Evolutionary conservation across 2,113 vertebrate genomes (phyloP).

Genomic region (Ammodytes dubius): DNA sequence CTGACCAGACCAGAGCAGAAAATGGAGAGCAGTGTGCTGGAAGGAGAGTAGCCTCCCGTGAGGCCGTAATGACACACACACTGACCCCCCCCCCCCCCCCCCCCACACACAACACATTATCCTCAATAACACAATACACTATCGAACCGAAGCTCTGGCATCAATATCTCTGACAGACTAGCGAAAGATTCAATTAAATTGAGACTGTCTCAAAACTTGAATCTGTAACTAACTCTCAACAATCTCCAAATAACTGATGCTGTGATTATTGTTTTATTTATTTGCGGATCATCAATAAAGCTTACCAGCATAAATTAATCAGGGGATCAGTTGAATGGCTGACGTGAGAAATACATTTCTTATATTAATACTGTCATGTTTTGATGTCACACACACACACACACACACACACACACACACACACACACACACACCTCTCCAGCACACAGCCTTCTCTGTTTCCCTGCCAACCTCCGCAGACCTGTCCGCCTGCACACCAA

Average conservation of each 20-base stretch:
- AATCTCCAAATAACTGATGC: not conserved
- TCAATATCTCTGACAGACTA: not conserved
- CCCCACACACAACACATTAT: constrained; percentile 10
- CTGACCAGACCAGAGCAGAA: constrained; percentile 63
- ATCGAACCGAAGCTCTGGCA: not conserved
- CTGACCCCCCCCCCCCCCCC: not conserved
- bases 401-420: not conserved
- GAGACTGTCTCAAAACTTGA: not conserved
- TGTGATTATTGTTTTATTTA: not conserved
- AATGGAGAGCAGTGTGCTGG: constrained; percentile 65
- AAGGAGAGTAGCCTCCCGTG: constrained; percentile 36
- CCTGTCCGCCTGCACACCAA: constrained; percentile 44
- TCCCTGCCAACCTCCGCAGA: constrained; percentile 33
- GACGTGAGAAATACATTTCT: not conserved
- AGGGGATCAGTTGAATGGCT: not conserved
- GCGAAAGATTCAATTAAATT: not conserved
- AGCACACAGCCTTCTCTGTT: constrained; percentile 69
- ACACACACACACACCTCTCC: not conserved
- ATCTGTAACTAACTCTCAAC: no score
- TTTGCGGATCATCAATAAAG: not conserved
- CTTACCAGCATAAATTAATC: not conserved
- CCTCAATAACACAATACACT: constrained; percentile 7
- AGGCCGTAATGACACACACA: constrained; percentile 44
- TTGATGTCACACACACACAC: not conserved
- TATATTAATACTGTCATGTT: not conserved